phyloP scores from a whole-genome alignment of 2,888 invertebrate genomes.

The Eledona agricola region DNA sequence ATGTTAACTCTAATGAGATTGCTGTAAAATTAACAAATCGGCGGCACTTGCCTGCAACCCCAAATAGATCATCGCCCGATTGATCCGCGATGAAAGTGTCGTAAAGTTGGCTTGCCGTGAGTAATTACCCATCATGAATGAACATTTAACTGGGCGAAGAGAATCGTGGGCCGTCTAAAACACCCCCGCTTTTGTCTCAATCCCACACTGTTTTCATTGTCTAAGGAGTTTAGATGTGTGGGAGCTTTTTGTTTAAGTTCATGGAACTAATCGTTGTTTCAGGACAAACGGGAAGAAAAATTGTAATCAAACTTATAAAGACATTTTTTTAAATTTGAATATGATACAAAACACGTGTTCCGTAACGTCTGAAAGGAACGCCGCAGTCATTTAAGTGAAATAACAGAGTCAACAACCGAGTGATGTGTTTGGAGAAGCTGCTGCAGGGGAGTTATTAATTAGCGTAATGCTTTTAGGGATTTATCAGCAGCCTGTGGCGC shows the following conservation, averaged over 20 bases:
- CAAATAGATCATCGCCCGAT: constrained; percentile 25
- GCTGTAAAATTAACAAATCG: constrained; percentile 19
- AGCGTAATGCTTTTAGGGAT: constrained; percentile 47
- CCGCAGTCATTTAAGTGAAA: constrained; percentile 14
- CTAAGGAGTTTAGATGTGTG: too few species aligned
- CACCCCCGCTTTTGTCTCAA: constrained; percentile 4
- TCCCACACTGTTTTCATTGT: constrained; percentile 21
- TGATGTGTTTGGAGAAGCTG: constrained; percentile 30
- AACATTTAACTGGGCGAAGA: constrained; percentile 11
- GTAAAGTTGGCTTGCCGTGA: constrained; percentile 7
- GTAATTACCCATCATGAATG: constrained; percentile 22
- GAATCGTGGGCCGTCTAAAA: constrained; percentile 9
- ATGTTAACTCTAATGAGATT: constrained; percentile 19
- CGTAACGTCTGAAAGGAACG: constrained; percentile 9
- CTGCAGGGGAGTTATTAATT: constrained; percentile 45
- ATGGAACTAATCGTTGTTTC: too few species aligned
- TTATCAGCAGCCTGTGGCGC: constrained; percentile 42
- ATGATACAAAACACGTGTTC: not conserved
- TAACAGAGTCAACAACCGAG: constrained; percentile 37
- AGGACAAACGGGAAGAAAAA: not conserved
- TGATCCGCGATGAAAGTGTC: constrained; percentile 12
- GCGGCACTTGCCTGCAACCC: constrained; percentile 4
- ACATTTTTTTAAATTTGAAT: too few species aligned
- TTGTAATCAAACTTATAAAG: too few species aligned
- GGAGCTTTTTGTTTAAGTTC: too few species aligned